A percentile compares a stretch with the other conserved stretches of the same genome.
These are phyloP conservation scores for Thamnophis elegans DNA, from an alignment of 2,797 vertebrate genomes.

Conservation along the genomic window DNA sequence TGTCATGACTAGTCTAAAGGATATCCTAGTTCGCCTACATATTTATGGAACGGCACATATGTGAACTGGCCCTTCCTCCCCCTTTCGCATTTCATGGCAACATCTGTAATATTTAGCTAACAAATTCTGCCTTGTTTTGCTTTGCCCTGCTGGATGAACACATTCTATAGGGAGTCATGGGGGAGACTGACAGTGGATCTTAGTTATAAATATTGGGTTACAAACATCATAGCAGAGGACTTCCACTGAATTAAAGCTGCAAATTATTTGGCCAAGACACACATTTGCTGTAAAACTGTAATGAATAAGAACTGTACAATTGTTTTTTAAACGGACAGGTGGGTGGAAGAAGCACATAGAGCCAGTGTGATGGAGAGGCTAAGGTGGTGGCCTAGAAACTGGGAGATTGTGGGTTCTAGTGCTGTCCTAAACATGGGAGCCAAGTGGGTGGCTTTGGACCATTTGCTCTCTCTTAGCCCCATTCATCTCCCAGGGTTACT, in stretches of 20 bases:
- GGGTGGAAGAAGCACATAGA: slow-evolving; percentile 45
- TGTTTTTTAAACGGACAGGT: slow-evolving; percentile 50
- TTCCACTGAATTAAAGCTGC: not conserved
- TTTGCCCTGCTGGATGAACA: not conserved
- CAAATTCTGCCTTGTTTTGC: not conserved
- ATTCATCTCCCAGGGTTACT: not conserved
- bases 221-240: not conserved
- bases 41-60: not conserved
- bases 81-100: not conserved
- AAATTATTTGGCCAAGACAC: not conserved
- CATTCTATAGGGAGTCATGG: not conserved
- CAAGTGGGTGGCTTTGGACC: not conserved
- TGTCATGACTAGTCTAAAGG: not conserved
- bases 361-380: not conserved
- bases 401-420: not conserved
- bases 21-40: not conserved
- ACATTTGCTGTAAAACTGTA: not conserved
- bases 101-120: slow-evolving; percentile 1
- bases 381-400: not conserved
- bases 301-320: slow-evolving; percentile 27
- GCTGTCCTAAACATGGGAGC: not conserved
- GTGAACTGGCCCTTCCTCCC: not conserved
- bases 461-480: not conserved
- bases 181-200: not conserved
- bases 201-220: not conserved